Percentiles rank a stretch among this genome's conserved stretches.
These are phyloP conservation scores for Halcyon badia DNA, from an alignment of 2,797 vertebrate genomes.

Conservation along the genomic window DNA sequence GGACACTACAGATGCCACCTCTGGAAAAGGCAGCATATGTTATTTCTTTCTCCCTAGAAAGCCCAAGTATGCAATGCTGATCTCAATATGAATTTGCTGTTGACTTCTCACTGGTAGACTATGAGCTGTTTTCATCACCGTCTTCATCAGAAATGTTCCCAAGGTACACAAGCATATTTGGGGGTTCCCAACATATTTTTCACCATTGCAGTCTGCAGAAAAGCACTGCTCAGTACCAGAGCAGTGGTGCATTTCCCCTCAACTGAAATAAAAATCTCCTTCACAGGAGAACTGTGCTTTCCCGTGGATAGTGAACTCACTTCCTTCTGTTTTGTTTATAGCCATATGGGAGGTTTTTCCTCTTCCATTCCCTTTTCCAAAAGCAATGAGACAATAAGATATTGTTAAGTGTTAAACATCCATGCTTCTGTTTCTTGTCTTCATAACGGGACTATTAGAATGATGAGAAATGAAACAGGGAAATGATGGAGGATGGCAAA, in stretches of 20 bases:
- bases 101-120: background rate
- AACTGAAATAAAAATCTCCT: slow-evolving; percentile 10
- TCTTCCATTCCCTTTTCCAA: slow-evolving; percentile 66
- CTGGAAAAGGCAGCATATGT: background rate
- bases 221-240: background rate
- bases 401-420: slow-evolving; percentile 63
- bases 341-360: slow-evolving; percentile 44
- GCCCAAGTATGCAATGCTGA: background rate
- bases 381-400: slow-evolving; percentile 47
- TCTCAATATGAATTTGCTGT: background rate
- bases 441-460: slow-evolving; percentile 11
- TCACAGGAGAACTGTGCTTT: slow-evolving; percentile 23
- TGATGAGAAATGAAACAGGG: background rate
- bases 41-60: background rate
- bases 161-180: background rate
- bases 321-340: slow-evolving; percentile 70
- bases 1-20: background rate
- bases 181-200: background rate
- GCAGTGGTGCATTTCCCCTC: background rate
- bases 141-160: background rate
- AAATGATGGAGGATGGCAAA: background rate
- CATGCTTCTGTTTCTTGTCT: slow-evolving; percentile 50
- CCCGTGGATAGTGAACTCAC: slow-evolving; percentile 57
- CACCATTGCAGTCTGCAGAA: background rate
- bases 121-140: background rate